Percentiles rank a stretch among this genome's conserved stretches.
Evolutionary conservation across 2,797 vertebrate species (phyloP).

Genomic region (Graptemys geographica): DNA sequence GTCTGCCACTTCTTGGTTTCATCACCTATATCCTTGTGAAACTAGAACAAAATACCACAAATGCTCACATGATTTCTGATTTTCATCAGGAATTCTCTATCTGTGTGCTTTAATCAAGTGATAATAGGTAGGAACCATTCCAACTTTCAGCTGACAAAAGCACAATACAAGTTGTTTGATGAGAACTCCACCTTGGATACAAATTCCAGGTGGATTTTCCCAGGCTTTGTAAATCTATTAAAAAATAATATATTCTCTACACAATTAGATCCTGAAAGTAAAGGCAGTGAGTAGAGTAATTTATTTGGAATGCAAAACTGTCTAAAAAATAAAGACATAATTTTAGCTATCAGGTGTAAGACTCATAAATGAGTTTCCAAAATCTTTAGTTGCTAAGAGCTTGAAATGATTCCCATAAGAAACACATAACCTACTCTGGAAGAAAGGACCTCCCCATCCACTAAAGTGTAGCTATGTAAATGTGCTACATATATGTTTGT

Average conservation of each 20-base stretch:
- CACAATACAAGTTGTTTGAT: slow-evolving; percentile 44
- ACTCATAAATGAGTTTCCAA: background rate
- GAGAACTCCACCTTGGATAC: slow-evolving; percentile 18
- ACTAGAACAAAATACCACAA: slow-evolving; percentile 18
- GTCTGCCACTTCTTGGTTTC: slow-evolving; percentile 38
- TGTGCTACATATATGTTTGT: background rate
- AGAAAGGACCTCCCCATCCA: background rate
- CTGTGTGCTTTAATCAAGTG: slow-evolving; percentile 58
- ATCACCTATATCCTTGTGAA: slow-evolving; percentile 9
- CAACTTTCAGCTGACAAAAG: slow-evolving; percentile 33
- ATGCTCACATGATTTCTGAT: background rate
- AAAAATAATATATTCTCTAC: slow-evolving; percentile 39
- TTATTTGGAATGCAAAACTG: slow-evolving; percentile 9
- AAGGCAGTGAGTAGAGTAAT: slow-evolving; percentile 5
- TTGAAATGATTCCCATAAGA: background rate
- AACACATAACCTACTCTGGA: background rate
- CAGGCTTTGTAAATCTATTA: slow-evolving; percentile 58
- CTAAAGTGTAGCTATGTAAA: background rate
- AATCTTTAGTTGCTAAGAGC: background rate
- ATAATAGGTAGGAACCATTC: slow-evolving; percentile 47
- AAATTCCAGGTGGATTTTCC: slow-evolving; percentile 62
- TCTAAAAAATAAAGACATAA: slow-evolving; percentile 22
- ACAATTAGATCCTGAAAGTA: slow-evolving; percentile 55
- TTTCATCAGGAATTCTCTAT: slow-evolving; percentile 48
- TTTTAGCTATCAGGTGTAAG: background rate